phyloP scores from a whole-genome alignment of 2,797 vertebrate species.

The Crenuchus spilurus region DNA sequence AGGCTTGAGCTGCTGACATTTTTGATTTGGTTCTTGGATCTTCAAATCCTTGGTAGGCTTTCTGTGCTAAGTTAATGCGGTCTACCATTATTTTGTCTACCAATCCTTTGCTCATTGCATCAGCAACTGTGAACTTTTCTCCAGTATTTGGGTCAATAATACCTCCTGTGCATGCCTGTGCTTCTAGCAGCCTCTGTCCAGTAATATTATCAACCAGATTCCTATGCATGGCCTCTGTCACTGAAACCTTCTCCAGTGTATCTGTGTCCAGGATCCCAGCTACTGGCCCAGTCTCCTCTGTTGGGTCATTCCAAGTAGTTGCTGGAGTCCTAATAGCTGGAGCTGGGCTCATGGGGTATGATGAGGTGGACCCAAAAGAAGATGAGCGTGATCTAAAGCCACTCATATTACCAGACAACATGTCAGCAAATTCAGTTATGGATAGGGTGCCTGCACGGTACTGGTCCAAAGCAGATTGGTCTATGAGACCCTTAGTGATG shows the following conservation, averaged over 20 bases:
- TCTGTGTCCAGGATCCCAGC: slow-evolving; percentile 96
- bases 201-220: slow-evolving; percentile 97
- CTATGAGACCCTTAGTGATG: slow-evolving; percentile 88
- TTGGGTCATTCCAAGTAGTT: slow-evolving; percentile 89
- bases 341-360: slow-evolving; percentile 83
- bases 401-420: slow-evolving; percentile 91
- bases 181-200: slow-evolving; percentile 92
- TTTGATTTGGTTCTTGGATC: slow-evolving; percentile 96
- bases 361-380: slow-evolving; percentile 93
- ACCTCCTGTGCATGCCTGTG: slow-evolving; percentile 95
- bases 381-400: slow-evolving; percentile 91
- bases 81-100: slow-evolving; percentile 98
- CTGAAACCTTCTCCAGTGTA: slow-evolving; percentile 94
- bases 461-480: slow-evolving; percentile 92
- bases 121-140: slow-evolving; percentile 85
- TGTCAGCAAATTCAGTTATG: slow-evolving; percentile 97
- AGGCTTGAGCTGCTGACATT: slow-evolving; percentile 96
- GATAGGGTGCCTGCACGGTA: slow-evolving; percentile 92
- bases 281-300: slow-evolving; percentile 91
- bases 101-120: slow-evolving; percentile 88
- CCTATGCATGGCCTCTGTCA: slow-evolving; percentile 95
- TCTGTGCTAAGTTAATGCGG: slow-evolving; percentile 94
- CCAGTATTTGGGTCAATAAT: slow-evolving; percentile 92
- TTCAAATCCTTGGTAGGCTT: slow-evolving; percentile 95
- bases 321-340: slow-evolving; percentile 79